phyloP scores from a whole-genome alignment of 2,113 vertebrate species.

The Tamias sibiricus region DNA sequence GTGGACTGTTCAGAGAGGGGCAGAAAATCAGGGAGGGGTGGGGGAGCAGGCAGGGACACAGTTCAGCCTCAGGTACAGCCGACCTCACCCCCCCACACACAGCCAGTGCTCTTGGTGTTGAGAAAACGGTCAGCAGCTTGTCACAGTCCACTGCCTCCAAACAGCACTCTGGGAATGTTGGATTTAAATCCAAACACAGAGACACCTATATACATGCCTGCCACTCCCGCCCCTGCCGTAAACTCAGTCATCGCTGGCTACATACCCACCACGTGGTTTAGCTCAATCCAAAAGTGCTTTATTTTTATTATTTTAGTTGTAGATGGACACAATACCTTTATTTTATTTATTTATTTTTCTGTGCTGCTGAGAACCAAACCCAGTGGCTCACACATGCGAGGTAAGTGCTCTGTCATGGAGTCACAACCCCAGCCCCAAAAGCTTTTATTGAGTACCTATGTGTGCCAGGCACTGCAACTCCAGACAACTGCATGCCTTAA shows the following conservation, averaged over 20 bases:
- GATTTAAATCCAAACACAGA: slow-evolving; percentile 75
- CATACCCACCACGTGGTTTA: neutral
- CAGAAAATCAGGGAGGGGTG: neutral
- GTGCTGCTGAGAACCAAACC: too few relatives aligned
- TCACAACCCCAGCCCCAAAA: neutral
- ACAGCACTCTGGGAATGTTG: slow-evolving; percentile 67
- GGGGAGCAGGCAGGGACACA: neutral
- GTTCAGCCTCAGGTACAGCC: neutral
- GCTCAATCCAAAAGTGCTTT: neutral
- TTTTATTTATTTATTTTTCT: too few relatives aligned
- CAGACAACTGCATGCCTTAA: slow-evolving; percentile 6
- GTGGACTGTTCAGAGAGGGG: neutral
- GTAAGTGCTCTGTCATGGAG: too few relatives aligned
- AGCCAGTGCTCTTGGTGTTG: slow-evolving; percentile 50
- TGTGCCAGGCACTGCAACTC: neutral
- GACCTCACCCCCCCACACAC: neutral
- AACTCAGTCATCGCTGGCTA: slow-evolving; percentile 55
- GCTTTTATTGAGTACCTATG: neutral
- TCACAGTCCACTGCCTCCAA: slow-evolving; percentile 69
- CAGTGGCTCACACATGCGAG: too few relatives aligned
- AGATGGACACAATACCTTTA: too few relatives aligned
- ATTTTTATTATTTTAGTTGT: too few relatives aligned
- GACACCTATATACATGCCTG: slow-evolving; percentile 48
- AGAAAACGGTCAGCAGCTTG: slow-evolving; percentile 71
- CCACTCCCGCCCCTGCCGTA: slow-evolving; percentile 35